Evolutionary conservation across 2,888 invertebrate genomes (phyloP).

Genomic region (Rhimphoctona megacephalus): DNA sequence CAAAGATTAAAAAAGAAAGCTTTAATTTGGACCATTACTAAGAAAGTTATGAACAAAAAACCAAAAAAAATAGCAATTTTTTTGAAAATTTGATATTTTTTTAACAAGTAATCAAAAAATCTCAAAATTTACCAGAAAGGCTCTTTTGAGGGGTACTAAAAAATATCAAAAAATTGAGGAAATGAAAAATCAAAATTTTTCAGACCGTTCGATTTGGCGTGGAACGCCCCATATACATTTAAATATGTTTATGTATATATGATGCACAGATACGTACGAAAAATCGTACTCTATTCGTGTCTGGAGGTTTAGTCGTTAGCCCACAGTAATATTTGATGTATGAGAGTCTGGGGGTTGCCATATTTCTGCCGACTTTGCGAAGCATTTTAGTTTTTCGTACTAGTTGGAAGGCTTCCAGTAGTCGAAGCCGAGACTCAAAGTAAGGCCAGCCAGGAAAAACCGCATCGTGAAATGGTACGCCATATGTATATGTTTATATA

Average conservation of each 20-base stretch:
- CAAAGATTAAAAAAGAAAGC: no score
- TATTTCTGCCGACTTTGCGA: slow-evolving; percentile 82
- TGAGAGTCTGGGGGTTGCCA: slow-evolving; percentile 76
- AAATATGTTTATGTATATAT: slow-evolving; percentile 18
- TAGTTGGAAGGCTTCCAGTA: slow-evolving; percentile 81
- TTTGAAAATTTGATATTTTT: no score
- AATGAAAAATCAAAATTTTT: no score
- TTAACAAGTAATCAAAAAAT: no score
- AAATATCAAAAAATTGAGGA: no score
- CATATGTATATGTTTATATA: slow-evolving; percentile 32
- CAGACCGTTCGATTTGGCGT: no score
- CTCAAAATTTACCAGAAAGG: no score
- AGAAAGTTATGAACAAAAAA: no score
- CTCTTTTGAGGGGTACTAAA: no score
- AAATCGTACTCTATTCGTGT: slow-evolving; percentile 44
- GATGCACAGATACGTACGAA: slow-evolving; percentile 24
- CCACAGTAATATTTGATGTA: slow-evolving; percentile 81
- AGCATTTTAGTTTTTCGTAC: slow-evolving; percentile 80
- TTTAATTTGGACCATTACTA: no score
- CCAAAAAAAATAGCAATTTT: no score
- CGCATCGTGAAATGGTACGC: slow-evolving; percentile 41
- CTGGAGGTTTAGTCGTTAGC: slow-evolving; percentile 55
- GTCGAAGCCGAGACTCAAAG: slow-evolving; percentile 45
- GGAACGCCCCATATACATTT: no score
- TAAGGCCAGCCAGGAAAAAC: slow-evolving; percentile 46